Conservation (phyloP, 2,888 invertebrate species). For the Hofmannophila pseudospretella region DNA sequence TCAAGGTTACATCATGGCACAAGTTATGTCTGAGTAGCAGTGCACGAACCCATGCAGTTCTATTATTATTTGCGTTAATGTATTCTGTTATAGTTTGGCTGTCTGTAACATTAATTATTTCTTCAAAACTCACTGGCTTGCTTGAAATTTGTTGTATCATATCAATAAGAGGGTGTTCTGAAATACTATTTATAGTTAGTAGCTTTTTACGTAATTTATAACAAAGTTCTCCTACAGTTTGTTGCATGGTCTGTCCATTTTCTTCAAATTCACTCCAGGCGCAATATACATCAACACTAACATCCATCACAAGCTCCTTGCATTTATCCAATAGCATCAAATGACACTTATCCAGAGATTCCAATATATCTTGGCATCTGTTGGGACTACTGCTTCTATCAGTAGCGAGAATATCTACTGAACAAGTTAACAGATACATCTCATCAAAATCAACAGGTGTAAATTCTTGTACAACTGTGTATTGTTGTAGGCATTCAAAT, state of each 20-base stretch:
- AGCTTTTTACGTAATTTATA: slow-evolving; percentile 41
- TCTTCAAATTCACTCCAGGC: slow-evolving; percentile 66
- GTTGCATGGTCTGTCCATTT: slow-evolving; percentile 51
- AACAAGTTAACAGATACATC: slow-evolving; percentile 45
- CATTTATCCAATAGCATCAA: slow-evolving; percentile 43
- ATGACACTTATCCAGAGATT: slow-evolving; percentile 44
- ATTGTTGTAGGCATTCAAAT: slow-evolving; percentile 37
- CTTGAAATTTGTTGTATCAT: slow-evolving; percentile 57
- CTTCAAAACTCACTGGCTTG: slow-evolving; percentile 47
- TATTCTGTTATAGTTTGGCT: slow-evolving; percentile 39
- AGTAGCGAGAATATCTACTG: slow-evolving; percentile 25
- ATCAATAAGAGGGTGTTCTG: slow-evolving; percentile 46
- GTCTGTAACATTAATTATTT: slow-evolving; percentile 44
- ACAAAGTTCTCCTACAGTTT: slow-evolving; percentile 53
- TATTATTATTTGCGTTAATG: slow-evolving; percentile 33
- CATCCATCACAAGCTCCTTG: slow-evolving; percentile 52
- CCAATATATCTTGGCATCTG: slow-evolving; percentile 25
- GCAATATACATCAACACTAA: slow-evolving; percentile 64
- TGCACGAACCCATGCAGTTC: slow-evolving; percentile 48
- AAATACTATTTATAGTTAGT: slow-evolving; percentile 23
- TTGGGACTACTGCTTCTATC: slow-evolving; percentile 20
- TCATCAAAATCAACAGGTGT: slow-evolving; percentile 27
- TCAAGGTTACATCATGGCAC: slow-evolving; percentile 33
- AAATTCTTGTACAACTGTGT: slow-evolving; percentile 29
- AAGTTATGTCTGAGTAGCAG: slow-evolving; percentile 45